phyloP scores from a whole-genome alignment of 2,113 vertebrate species.

The Aldabrachelys gigantea region DNA sequence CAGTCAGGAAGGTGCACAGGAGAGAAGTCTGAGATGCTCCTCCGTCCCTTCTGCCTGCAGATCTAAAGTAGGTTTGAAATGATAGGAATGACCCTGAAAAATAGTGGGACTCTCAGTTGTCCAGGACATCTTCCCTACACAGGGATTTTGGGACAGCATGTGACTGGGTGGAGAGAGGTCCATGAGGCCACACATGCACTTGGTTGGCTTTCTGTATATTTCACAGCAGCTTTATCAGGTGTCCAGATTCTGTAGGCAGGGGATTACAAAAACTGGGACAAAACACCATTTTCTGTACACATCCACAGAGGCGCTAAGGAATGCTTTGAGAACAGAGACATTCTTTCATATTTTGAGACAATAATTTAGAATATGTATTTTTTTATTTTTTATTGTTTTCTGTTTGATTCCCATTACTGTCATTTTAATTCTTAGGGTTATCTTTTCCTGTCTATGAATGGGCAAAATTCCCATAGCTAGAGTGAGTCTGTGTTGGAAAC shows the following conservation, averaged over 20 bases:
- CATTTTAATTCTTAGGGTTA: neutral
- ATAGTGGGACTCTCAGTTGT: rapidly evolving
- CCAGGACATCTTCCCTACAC: neutral
- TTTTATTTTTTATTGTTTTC: neutral
- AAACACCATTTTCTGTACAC: neutral
- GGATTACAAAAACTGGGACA: neutral
- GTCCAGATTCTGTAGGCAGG: neutral
- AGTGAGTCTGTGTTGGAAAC: neutral
- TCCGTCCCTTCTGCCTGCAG: neutral
- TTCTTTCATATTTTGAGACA: neutral
- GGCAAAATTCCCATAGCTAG: rapidly evolving
- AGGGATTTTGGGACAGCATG: neutral
- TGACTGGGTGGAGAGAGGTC: neutral
- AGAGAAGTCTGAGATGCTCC: neutral
- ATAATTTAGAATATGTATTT: neutral
- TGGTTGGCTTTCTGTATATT: neutral
- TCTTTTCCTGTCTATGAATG: neutral
- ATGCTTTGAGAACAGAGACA: neutral
- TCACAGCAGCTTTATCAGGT: no score
- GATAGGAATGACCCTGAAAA: neutral
- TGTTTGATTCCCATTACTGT: neutral
- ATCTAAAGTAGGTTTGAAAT: neutral
- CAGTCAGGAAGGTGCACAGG: neutral
- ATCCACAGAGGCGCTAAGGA: neutral
- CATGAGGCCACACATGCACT: neutral